A percentile compares a stretch with the other conserved stretches of the same genome.
These are phyloP conservation scores for Whitmania pigra DNA, from an alignment of 1,140 invertebrate species.

Conservation along the genomic window DNA sequence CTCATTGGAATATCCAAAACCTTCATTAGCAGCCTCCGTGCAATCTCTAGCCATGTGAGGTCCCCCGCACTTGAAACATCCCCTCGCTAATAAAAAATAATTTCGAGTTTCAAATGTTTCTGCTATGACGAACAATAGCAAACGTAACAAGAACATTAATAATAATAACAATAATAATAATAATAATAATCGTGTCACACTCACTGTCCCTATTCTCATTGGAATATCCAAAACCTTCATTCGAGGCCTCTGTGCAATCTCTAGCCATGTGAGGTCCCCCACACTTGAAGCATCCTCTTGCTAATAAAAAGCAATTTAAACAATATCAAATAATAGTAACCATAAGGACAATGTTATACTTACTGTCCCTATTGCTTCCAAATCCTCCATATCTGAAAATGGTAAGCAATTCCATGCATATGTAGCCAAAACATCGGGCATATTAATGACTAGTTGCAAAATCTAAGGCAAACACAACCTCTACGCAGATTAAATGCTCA, in stretches of 20 bases:
- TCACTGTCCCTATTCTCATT: not conserved
- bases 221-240: constrained; percentile 6
- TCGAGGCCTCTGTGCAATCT: constrained; percentile 31
- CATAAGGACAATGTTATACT: not conserved
- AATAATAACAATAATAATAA: constrained; percentile 5
- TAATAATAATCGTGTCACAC: not conserved
- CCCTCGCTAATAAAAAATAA: constrained; percentile 3
- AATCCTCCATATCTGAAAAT: constrained; percentile 20
- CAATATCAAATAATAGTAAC: not conserved
- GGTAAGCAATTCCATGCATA: not conserved
- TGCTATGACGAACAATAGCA: not conserved
- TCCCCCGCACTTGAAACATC: constrained; percentile 33
- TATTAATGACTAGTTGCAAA: not conserved
- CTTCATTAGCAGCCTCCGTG: constrained; percentile 26
- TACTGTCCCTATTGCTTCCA: constrained; percentile 7
- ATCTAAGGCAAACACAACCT: not conserved
- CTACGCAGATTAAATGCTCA: not conserved
- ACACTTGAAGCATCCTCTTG: constrained; percentile 30
- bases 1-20: not conserved
- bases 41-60: constrained; percentile 33
- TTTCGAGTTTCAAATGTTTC: constrained; percentile 13
- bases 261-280: constrained; percentile 32
- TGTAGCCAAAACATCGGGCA: too few species aligned
- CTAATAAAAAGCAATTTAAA: not conserved
- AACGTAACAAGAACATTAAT: not conserved